Base-by-base conservation (phyloP, 2,113 vertebrate species). In the Spea bombifrons region DNA sequence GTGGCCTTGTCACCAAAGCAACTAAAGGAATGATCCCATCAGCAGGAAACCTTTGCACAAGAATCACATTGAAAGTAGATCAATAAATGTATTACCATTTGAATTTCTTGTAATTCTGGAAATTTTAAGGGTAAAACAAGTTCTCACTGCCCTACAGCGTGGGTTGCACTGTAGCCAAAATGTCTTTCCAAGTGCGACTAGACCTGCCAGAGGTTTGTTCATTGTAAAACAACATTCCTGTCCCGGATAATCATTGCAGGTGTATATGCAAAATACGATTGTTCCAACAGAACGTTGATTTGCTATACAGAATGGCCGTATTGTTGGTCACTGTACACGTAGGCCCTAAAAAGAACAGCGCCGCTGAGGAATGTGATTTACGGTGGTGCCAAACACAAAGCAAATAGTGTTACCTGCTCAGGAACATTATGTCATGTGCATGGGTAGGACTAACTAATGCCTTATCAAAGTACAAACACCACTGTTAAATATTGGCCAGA, bases 401-500 rank as follows among this genome's bases (percentile, higher is more conserved):
- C 84, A 87, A 90, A 91, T 81, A 85, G 52, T 3, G 7, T 67
- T 83, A 78, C 64, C 17, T 73, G 53, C 78, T 77, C 55, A 10
- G 80, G 81, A 8, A 30, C 12, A 7, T 85, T 82, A 84, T 82
- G 81, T 83, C 88, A 87, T 82, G 83, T 73, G 17, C 83, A 15
- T 71, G 81, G n/a, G 79, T 81, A 83, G 53, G 82, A 84, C 67
- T 46, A 83, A 85, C 85, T 81, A 8, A 71, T 15, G 81, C 30
- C 84, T 88, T 88, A 86, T 89, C 89, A 83, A 75, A 81, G 83
- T 79, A 64, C 49, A 87, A 86, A 86, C 76, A 77, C 68, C 73
- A 57, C 30, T 59, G 83, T 83, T 82, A 81, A 90, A 93, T 73
- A 90, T 82, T 84, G 82, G 71, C 79, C 9, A 0, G 67, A 75